Evolutionary conservation across 2,797 vertebrate genomes (phyloP).

Genomic region (Leptatherina wallacei): DNA sequence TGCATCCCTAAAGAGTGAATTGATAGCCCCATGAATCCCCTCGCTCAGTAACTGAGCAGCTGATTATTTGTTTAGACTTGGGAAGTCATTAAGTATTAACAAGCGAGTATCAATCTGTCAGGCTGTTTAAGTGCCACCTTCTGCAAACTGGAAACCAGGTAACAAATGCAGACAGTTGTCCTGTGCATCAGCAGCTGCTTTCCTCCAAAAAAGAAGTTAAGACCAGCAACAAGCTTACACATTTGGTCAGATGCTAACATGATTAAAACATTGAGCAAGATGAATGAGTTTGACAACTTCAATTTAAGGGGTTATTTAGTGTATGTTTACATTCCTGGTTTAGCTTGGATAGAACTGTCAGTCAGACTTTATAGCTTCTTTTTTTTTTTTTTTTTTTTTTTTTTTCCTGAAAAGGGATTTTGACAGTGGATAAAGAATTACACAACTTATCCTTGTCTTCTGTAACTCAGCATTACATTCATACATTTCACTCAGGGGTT

Average conservation of each 20-base stretch:
- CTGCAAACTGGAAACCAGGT: constrained; percentile 30
- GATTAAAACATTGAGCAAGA: not conserved
- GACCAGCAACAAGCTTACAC: not conserved
- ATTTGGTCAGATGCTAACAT: not conserved
- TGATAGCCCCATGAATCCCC: constrained; percentile 54
- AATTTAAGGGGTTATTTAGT: constrained; percentile 19
- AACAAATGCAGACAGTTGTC: constrained; percentile 21
- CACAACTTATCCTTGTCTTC: too few relatives aligned
- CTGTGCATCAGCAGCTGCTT: not conserved
- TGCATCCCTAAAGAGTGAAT: constrained; percentile 46
- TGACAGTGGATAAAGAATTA: not conserved
- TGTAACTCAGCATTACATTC: too few relatives aligned
- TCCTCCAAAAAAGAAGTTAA: not conserved
- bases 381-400: not conserved
- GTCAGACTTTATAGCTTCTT: not conserved
- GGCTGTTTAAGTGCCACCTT: constrained; percentile 26
- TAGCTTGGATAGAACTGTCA: not conserved
- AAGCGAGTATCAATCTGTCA: constrained; percentile 61
- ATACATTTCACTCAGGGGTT: too few relatives aligned
- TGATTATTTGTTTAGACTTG: constrained; percentile 89
- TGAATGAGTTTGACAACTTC: constrained; percentile 6
- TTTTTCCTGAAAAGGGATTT: not conserved
- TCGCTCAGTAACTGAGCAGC: constrained; percentile 63
- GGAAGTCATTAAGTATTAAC: constrained; percentile 75
- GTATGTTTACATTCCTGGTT: constrained; percentile 16